Evolutionary conservation across 2,797 vertebrate species (phyloP).

Genomic region (Myoxocephalus aenaeus): DNA sequence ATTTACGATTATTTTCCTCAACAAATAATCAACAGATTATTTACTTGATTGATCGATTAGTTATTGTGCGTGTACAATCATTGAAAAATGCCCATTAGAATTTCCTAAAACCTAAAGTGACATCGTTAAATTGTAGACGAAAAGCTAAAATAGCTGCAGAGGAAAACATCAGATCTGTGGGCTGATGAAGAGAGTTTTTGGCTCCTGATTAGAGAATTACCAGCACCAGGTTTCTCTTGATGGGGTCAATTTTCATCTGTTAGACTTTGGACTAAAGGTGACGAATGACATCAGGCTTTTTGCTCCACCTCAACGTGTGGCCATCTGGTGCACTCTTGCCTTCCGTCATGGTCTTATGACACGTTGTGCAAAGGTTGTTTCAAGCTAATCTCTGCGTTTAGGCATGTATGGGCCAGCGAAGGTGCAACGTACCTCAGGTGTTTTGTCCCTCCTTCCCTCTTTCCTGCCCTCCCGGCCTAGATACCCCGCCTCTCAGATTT

Average conservation of each 20-base stretch:
- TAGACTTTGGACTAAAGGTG: neutral
- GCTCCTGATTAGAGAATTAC: neutral
- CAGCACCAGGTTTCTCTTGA: neutral
- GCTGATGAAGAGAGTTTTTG: neutral
- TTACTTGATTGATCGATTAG: neutral
- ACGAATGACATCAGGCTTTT: neutral
- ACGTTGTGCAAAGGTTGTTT: neutral
- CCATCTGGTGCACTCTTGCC: neutral
- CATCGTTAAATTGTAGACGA: neutral
- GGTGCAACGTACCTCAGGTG: slow-evolving; percentile 62
- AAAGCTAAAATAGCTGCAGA: neutral
- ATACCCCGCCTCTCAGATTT: slow-evolving; percentile 81
- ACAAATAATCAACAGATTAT: neutral
- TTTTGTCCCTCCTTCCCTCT: slow-evolving; percentile 60
- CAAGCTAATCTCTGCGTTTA: neutral
- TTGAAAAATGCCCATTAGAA: neutral
- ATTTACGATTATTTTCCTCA: neutral
- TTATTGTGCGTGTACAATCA: neutral
- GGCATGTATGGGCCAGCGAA: slow-evolving; percentile 47
- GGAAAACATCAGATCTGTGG: neutral
- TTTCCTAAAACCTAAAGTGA: neutral
- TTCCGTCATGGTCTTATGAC: neutral
- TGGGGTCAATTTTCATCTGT: neutral
- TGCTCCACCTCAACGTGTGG: neutral
- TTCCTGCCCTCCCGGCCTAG: slow-evolving; percentile 69